Percentiles rank a stretch among this genome's conserved stretches.
Conservation (phyloP, 2,888 invertebrate genomes). For the Limenitis arthemis region DNA sequence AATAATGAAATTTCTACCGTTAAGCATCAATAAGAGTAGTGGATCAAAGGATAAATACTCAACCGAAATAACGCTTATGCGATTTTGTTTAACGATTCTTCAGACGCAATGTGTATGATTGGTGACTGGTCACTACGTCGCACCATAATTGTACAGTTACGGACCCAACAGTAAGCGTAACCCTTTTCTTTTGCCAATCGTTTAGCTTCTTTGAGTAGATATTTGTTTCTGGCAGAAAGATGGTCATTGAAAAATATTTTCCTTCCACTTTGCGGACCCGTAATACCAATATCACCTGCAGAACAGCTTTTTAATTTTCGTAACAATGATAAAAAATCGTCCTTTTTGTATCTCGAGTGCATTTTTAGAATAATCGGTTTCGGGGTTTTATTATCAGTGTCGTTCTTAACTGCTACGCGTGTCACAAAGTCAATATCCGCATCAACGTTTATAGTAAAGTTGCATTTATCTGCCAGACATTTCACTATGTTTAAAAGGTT, state of each 20-base stretch:
- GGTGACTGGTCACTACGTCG: constrained; percentile 1
- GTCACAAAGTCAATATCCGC: constrained; percentile 3
- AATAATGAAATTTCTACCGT: too few species aligned
- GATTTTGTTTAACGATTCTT: constrained; percentile 8
- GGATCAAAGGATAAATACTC: too few species aligned
- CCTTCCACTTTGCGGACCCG: neutral
- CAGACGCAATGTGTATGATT: neutral
- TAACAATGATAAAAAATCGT: constrained; percentile 2
- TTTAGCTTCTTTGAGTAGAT: constrained; percentile 1
- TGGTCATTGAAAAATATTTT: constrained; percentile 7
- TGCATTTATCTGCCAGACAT: neutral
- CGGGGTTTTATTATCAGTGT: neutral
- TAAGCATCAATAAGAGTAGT: too few species aligned
- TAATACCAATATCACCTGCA: constrained; percentile 3
- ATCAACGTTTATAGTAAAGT: neutral
- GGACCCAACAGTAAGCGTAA: constrained; percentile 3
- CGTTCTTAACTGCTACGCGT: constrained; percentile 1
- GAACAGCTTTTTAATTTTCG: neutral
- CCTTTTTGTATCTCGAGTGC: constrained; percentile 1
- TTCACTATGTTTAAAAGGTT: neutral
- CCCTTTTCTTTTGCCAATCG: neutral
- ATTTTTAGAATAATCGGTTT: constrained; percentile 7
- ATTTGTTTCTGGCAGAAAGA: neutral
- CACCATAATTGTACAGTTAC: constrained; percentile 8
- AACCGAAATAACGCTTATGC: neutral